phyloP scores from a whole-genome alignment of 2,888 invertebrate genomes.

The Leptura quadrifasciata region DNA sequence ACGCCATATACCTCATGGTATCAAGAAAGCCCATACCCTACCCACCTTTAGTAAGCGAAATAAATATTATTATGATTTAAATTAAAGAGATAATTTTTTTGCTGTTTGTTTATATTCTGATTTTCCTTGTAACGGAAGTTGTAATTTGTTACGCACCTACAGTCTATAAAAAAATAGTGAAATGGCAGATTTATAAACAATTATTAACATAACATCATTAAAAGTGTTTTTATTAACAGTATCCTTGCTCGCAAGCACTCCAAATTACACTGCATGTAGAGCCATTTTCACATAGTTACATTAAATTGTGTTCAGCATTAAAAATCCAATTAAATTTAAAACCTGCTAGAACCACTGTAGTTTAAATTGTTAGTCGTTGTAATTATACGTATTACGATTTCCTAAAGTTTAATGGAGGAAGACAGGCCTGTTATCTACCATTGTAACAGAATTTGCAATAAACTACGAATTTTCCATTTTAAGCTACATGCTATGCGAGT shows the following conservation, averaged over 20 bases:
- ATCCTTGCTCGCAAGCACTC: not conserved
- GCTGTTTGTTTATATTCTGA: too few species aligned
- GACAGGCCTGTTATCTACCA: not conserved
- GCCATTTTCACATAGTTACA: not conserved
- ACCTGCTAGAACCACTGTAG: conserved; percentile 1
- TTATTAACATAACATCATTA: not conserved
- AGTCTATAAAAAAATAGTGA: too few species aligned
- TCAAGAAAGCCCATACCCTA: too few species aligned
- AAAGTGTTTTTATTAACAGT: not conserved
- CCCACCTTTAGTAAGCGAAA: too few species aligned
- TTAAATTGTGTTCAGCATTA: not conserved
- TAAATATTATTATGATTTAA: too few species aligned
- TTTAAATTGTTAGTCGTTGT: not conserved
- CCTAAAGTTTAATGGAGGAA: not conserved
- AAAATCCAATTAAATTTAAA: conserved; percentile 7
- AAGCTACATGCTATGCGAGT: not conserved
- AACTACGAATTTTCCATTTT: not conserved
- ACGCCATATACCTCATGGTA: too few species aligned
- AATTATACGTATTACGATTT: not conserved
- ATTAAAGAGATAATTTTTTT: too few species aligned
- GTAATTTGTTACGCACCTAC: too few species aligned
- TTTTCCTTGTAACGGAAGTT: too few species aligned
- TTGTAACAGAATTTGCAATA: not conserved
- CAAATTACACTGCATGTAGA: not conserved
- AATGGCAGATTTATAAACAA: too few species aligned